phyloP scores from a whole-genome alignment of 23 tunicate species.

The Corella eumyota region DNA sequence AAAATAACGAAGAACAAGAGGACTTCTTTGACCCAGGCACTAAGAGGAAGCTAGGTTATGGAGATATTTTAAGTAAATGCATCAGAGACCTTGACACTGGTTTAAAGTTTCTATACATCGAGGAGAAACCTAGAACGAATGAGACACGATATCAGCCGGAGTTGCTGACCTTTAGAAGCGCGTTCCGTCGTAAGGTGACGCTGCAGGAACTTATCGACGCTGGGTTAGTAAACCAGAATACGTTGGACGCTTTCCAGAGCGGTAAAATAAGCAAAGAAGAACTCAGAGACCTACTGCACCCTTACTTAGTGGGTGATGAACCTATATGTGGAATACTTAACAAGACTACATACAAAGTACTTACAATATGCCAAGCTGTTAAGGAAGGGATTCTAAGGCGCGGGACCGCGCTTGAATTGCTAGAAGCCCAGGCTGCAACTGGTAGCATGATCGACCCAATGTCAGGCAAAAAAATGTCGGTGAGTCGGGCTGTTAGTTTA shows the following conservation, averaged over 20 bases:
- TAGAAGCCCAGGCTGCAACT: conserved; percentile 95
- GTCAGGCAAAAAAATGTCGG: conserved; percentile 78
- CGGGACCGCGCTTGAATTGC: conserved; percentile 62
- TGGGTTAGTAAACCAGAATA: conserved; percentile 31
- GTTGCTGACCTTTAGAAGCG: conserved; percentile 75
- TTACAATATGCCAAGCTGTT: conserved; percentile 70
- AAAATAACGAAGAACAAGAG: conserved; percentile 35
- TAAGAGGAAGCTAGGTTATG: conserved; percentile 47
- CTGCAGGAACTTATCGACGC: conserved; percentile 72
- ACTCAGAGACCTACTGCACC: conserved; percentile 59
- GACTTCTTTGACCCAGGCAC: conserved; percentile 76
- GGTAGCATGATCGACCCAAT: conserved; percentile 78
- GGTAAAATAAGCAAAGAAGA: conserved; percentile 70
- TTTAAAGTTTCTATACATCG: conserved; percentile 75
- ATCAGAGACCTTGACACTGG: conserved; percentile 86
- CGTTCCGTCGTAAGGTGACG: conserved; percentile 72
- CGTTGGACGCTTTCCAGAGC: conserved; percentile 35
- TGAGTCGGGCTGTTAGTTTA: conserved; percentile 49
- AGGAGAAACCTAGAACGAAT: conserved; percentile 46
- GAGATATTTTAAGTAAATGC: conserved; percentile 75
- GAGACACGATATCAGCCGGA: conserved; percentile 66
- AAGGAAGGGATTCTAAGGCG: conserved; percentile 47
- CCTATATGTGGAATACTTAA: conserved; percentile 80
- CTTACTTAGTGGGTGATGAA: conserved; percentile 60
- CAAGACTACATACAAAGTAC: conserved; percentile 48